A percentile compares a stretch with the other conserved stretches of the same genome.
phyloP scores from a whole-genome alignment of 2,888 invertebrate species.

The Altica lythri region DNA sequence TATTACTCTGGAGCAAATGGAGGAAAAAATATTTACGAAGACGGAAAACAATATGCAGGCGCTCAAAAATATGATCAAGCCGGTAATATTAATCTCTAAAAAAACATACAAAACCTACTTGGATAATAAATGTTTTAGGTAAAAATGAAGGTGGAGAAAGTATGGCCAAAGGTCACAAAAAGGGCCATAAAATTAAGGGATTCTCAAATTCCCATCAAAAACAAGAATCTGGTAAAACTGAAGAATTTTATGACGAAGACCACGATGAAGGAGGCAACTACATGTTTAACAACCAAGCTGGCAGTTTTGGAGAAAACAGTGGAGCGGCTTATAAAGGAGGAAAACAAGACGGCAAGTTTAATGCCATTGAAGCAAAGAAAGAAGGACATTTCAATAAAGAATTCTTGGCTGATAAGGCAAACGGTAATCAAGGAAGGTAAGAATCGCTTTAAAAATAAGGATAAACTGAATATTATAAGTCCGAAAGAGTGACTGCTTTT shows the following conservation, averaged over 20 bases:
- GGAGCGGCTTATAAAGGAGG: constrained; percentile 63
- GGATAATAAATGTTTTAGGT: constrained; percentile 41
- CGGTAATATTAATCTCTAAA: constrained; percentile 53
- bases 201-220: constrained; percentile 70
- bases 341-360: constrained; percentile 63
- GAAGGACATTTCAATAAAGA: constrained; percentile 64
- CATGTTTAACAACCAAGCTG: constrained; percentile 63
- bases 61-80: constrained; percentile 63
- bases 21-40: constrained; percentile 64
- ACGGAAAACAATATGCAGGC: constrained; percentile 64
- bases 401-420: constrained; percentile 63
- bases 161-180: constrained; percentile 65
- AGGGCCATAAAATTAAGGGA: constrained; percentile 69
- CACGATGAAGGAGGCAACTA: constrained; percentile 68
- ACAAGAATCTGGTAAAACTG: constrained; percentile 68
- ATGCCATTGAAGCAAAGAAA: constrained; percentile 62
- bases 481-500: too few species aligned
- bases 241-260: constrained; percentile 69
- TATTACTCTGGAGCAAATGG: constrained; percentile 63
- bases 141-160: constrained; percentile 64
- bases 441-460: too few species aligned
- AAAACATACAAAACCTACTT: background rate
- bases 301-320: constrained; percentile 64
- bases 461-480: too few species aligned
- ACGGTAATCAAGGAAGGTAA: constrained; percentile 65